Evolutionary conservation across 2,888 invertebrate genomes (phyloP), one percentile per base, ranked within the genome.

Genomic region (Agrotis puta): DNA sequence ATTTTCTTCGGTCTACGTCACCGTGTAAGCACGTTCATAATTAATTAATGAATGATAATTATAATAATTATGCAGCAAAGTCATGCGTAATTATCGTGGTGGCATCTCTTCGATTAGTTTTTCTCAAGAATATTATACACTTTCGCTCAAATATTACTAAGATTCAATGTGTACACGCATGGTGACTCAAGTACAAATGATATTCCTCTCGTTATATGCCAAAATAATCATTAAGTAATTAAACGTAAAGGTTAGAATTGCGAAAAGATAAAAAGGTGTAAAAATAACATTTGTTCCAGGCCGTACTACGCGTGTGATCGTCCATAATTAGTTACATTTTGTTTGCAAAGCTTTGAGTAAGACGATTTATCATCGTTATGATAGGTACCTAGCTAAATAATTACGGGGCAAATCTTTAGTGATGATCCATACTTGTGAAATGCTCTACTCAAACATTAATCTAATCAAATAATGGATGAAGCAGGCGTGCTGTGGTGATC

Each of bases 81-180:
- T 65, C 70, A 59, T 67, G 61, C 78, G 64, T 58, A 20, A 54
- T 61, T 16, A 53, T 48, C 53, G 54, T 51, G 16, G 64, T 22
- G 24, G 22, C 50, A 63, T 58, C 43, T 53, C 63, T 27, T 27
- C n/a, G 1, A 68, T 24, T 33, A 16, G 39, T 51, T 1, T 24
- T 78, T 82, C 73, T 33, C 73, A 82, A 57, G 43, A 64, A 57
- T 64, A 58, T 24, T 78, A n/a, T 27, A 79, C 79, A 82, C 79
- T 79, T 79, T 79, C 82, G 66, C 72, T 67, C 3, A 47, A 61
- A 50, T 59, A 74, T 33, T 61, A 64, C 43, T 54, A 16, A 48
- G 39, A 54, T 56, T 33, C 1, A 6, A 59, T 43, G 50, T 39
- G 39, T 39, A 51, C 56, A 53, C 69, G 51, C 61, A 47, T 45